Percentiles rank a stretch among this genome's conserved stretches.
Conservation (phyloP, 2,797 vertebrate species). For the Netta rufina region DNA sequence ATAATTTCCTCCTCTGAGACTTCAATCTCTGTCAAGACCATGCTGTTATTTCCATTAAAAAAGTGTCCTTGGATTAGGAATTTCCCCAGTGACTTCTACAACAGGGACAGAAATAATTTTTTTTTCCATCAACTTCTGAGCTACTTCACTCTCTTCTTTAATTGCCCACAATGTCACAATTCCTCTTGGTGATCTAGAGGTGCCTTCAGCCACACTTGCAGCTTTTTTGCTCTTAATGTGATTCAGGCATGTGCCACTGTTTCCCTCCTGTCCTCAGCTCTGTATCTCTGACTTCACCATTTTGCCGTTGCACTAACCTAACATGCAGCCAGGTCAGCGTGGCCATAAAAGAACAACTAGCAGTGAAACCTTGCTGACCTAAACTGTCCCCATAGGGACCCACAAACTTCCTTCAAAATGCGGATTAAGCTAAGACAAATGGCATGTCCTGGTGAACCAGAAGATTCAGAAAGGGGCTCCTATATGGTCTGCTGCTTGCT, state of each 20-base stretch:
- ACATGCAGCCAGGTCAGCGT: rapidly evolving
- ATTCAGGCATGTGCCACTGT: neutral
- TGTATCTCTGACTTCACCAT: neutral
- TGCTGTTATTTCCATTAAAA: conserved; percentile 68
- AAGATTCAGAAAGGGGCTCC: neutral
- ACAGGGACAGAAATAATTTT: conserved; percentile 62
- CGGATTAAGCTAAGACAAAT: neutral
- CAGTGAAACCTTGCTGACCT: neutral
- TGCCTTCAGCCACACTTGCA: neutral
- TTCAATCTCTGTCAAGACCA: conserved; percentile 68
- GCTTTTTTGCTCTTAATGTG: neutral
- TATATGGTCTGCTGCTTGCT: neutral
- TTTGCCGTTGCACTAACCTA: neutral
- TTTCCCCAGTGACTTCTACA: conserved; percentile 69
- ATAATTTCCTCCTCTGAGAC: conserved; percentile 65
- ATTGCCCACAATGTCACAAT: neutral
- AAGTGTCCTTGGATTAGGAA: conserved; percentile 73
- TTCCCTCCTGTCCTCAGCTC: neutral
- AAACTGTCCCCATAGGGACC: neutral
- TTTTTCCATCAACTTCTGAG: conserved; percentile 34
- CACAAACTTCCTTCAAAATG: neutral
- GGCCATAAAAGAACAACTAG: neutral
- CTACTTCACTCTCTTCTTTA: conserved; percentile 45
- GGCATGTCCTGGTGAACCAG: neutral
- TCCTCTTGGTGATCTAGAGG: neutral